A percentile compares a stretch with the other conserved stretches of the same genome.
These are phyloP conservation scores for Rhodinocichla rosea DNA, from an alignment of 2,113 vertebrate genomes.

Conservation along the genomic window DNA sequence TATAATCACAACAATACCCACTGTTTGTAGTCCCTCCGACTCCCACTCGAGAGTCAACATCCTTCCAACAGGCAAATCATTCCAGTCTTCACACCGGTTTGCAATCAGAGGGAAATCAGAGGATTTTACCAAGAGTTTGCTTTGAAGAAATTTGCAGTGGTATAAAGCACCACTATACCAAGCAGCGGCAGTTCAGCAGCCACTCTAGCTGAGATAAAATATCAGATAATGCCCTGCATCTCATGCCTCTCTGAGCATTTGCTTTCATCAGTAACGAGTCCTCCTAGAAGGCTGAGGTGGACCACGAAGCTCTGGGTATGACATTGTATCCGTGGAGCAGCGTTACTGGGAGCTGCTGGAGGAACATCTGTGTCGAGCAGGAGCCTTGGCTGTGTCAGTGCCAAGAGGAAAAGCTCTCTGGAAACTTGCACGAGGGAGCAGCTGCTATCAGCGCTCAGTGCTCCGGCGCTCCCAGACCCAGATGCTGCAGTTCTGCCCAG, in stretches of 20 bases:
- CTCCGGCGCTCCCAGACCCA: neutral
- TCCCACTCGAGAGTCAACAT: conserved; percentile 95
- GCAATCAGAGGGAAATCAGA: conserved; percentile 59
- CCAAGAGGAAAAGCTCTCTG: conserved; percentile 66
- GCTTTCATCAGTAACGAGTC: conserved; percentile 66
- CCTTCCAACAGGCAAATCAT: conserved; percentile 76
- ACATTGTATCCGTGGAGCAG: conserved; percentile 9
- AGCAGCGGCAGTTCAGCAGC: conserved; percentile 26
- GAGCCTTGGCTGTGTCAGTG: conserved; percentile 63
- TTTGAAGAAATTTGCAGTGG: conserved; percentile 62
- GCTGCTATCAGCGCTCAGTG: neutral
- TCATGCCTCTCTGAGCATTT: conserved; percentile 69
- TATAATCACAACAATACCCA: conserved; percentile 97
- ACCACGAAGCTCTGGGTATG: conserved; percentile 1
- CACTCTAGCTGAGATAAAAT: conserved; percentile 52
- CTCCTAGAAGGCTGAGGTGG: conserved; percentile 18
- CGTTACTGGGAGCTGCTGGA: conserved; percentile 24
- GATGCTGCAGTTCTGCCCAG: neutral
- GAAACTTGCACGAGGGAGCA: conserved; percentile 66
- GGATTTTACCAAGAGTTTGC: conserved; percentile 60
- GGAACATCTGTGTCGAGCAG: conserved; percentile 44
- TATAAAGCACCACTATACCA: conserved; percentile 19
- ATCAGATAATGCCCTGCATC: conserved; percentile 48
- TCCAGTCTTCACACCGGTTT: conserved; percentile 65
- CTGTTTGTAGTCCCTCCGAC: conserved; percentile 97